phyloP scores from a whole-genome alignment of 1,140 invertebrate genomes.

The Zelostemma sp. region DNA sequence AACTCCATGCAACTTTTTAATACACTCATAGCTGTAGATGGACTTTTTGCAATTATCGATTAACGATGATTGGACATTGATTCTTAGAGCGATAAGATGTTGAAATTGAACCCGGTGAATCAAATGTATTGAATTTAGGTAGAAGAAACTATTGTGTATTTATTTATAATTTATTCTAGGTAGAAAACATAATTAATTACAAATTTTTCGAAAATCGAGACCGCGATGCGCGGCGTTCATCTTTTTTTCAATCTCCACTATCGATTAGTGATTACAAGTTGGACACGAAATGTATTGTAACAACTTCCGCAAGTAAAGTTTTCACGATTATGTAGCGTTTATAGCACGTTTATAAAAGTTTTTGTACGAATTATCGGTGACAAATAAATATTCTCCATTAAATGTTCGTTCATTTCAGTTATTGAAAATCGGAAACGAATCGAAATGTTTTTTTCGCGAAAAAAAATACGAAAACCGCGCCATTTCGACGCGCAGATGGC shows the following conservation, averaged over 20 bases:
- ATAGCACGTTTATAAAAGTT: conserved; percentile 47
- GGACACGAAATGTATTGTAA: conserved; percentile 3
- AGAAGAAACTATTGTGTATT: conserved; percentile 67
- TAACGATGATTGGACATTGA: not conserved
- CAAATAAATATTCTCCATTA: conserved; percentile 53
- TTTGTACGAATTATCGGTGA: conserved; percentile 53
- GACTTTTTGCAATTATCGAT: too few relatives aligned
- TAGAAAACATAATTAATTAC: conserved; percentile 67
- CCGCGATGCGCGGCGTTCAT: conserved; percentile 8
- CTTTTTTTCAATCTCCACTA: conserved; percentile 23
- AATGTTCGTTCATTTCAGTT: conserved; percentile 25
- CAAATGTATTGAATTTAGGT: conserved; percentile 64
- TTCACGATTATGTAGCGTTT: conserved; percentile 39
- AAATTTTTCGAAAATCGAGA: conserved; percentile 46
- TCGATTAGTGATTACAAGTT: conserved; percentile 16
- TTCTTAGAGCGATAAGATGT: too few relatives aligned
- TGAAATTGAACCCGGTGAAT: not conserved
- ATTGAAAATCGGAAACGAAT: too few relatives aligned
- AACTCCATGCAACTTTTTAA: too few relatives aligned
- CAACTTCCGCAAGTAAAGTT: conserved; percentile 23
- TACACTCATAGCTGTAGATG: too few relatives aligned
- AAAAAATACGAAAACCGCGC: too few relatives aligned
- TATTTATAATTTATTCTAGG: conserved; percentile 71
- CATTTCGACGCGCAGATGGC: too few relatives aligned
- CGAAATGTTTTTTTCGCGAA: too few relatives aligned